Evolutionary conservation across 2,888 invertebrate species (phyloP).

Genomic region (Drosophila cyrtoloma): DNA sequence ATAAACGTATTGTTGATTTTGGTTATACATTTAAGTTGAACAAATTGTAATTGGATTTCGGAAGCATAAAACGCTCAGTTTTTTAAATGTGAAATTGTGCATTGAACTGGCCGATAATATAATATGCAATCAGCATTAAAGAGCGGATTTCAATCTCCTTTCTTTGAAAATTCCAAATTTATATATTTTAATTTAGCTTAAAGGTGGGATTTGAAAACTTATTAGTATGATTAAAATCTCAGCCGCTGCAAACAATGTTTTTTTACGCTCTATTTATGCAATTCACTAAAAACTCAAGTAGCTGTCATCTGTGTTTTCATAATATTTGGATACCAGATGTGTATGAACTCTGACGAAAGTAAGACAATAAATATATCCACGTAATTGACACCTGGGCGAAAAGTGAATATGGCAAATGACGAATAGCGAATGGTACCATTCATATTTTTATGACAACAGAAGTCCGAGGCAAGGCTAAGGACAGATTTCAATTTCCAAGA

Average conservation of each 20-base stretch:
- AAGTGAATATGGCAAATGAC: not conserved
- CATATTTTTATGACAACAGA: slow-evolving; percentile 64
- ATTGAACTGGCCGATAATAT: not conserved
- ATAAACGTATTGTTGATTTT: slow-evolving; percentile 16
- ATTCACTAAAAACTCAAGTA: not conserved
- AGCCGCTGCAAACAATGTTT: not conserved
- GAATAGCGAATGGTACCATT: slow-evolving; percentile 26
- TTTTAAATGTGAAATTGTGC: not conserved
- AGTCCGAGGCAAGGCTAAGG: slow-evolving; percentile 25
- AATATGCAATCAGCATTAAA: not conserved
- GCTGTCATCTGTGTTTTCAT: slow-evolving; percentile 29
- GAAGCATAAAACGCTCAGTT: not conserved
- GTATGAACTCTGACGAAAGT: slow-evolving; percentile 9
- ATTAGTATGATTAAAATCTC: not conserved
- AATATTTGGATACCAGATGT: slow-evolving; percentile 26
- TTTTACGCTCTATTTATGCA: slow-evolving; percentile 5
- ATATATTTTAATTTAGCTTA: not conserved
- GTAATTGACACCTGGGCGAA: slow-evolving; percentile 24
- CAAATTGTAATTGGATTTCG: slow-evolving; percentile 20
- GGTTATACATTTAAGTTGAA: slow-evolving; percentile 17
- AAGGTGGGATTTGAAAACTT: not conserved
- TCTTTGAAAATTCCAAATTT: not conserved
- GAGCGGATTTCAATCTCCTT: too few species aligned
- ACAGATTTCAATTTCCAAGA: slow-evolving; percentile 65
- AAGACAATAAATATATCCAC: slow-evolving; percentile 17